Evolutionary conservation across 2,888 invertebrate genomes (phyloP), one percentile per base, ranked within the genome.

Genomic region (Nephrotoma guestfalica): DNA sequence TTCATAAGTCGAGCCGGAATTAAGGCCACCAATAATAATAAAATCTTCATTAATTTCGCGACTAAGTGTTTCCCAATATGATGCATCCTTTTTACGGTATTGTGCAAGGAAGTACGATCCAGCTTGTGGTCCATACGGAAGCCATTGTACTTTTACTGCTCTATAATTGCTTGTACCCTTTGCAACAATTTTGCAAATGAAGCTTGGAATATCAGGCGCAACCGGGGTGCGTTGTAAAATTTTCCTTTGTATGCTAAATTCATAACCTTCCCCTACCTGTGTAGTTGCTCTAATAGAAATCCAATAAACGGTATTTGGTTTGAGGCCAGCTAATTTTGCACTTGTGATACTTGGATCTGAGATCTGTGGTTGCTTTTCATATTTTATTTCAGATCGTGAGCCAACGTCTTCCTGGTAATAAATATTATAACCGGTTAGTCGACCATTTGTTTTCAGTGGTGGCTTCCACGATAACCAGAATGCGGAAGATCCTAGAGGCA

Each of bases 71-170:
- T 92, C 89, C 93, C 94, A 96, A 86, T 94, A 93, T 0, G 95
- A 94, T 89, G 96, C 96, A 3, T 96, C 97, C 91, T 94, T 94
- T 71, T 94, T 90, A 89, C 93, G 93, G 92, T 96, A 96, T 90
- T 96, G 95, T 0, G 96, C 96, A 89, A 95, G 97, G 92, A 99
- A 99, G 91, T 97, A 96, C 41, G 97, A 97, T n/a, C 99, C 99
- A 0, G 98, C 94, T 89, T 96, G 94, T 87, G 95, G 95, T 7
- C 94, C 90, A 9, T 94, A 90, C 0, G 98, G 98, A 85, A 94
- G 90, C 98, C 99, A 99, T 18, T 94, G 94, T 0, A 98, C 94
- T 87, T 94, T 93, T 83, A 97, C 94, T 87, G 94, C 95, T 2
- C 96, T 95, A 45, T 94, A 93, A 6, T 95, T 30, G 6, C 96